phyloP scores from a whole-genome alignment of 2,888 invertebrate species.

The Anoplius nigerrimus region DNA sequence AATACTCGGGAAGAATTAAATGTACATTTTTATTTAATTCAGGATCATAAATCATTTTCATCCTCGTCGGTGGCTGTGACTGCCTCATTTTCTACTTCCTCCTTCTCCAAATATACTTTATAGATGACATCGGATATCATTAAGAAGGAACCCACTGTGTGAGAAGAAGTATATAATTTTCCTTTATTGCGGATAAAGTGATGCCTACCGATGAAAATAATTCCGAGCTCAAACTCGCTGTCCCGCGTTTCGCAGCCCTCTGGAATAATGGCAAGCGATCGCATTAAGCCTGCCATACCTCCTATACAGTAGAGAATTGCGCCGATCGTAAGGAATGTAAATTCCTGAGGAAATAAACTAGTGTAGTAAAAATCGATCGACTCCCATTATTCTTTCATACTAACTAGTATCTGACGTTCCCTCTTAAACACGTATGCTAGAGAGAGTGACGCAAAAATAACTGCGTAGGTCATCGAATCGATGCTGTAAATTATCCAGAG shows the following conservation, averaged over 20 bases:
- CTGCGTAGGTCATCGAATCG: slow-evolving; percentile 55
- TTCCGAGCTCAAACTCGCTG: slow-evolving; percentile 49
- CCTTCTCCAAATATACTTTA: slow-evolving; percentile 12
- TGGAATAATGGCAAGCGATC: slow-evolving; percentile 32
- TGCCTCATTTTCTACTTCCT: not conserved
- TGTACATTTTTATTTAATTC: too few relatives aligned
- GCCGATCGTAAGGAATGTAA: slow-evolving; percentile 49
- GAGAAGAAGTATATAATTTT: not conserved
- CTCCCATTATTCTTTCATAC: slow-evolving; percentile 12
- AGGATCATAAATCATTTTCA: not conserved
- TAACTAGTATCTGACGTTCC: slow-evolving; percentile 39
- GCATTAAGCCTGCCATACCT: slow-evolving; percentile 47
- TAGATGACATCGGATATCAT: slow-evolving; percentile 16
- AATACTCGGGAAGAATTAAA: too few relatives aligned
- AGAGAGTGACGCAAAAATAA: slow-evolving; percentile 50
- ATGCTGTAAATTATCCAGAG: slow-evolving; percentile 62
- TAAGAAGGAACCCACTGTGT: slow-evolving; percentile 3
- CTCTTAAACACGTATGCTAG: slow-evolving; percentile 53
- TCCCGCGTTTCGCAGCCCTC: slow-evolving; percentile 27
- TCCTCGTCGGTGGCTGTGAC: not conserved
- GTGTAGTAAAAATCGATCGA: too few relatives aligned
- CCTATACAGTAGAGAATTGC: slow-evolving; percentile 48
- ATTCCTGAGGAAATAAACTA: slow-evolving; percentile 40
- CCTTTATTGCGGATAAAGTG: not conserved
- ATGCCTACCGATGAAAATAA: slow-evolving; percentile 42